These are phyloP conservation scores for Melanotus villosus DNA, from an alignment of 2,888 invertebrate genomes.

Conservation along the genomic window DNA sequence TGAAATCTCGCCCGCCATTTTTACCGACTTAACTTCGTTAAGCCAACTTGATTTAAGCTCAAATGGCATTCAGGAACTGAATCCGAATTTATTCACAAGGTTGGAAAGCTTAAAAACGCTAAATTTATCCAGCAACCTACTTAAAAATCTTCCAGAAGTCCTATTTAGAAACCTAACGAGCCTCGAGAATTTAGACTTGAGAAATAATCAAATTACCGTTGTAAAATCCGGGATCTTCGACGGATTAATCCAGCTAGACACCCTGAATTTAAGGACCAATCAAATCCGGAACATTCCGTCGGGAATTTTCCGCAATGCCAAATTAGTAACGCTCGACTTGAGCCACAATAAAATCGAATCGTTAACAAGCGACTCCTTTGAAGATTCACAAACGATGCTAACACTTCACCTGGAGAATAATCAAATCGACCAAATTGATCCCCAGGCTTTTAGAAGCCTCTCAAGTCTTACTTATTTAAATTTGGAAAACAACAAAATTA, in stretches of 20 bases:
- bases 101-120: neutral
- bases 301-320: too few relatives aligned
- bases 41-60: slow-evolving; percentile 1
- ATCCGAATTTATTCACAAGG: neutral
- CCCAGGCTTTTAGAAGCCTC: too few relatives aligned
- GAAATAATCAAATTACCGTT: neutral
- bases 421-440: too few relatives aligned
- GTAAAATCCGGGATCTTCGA: neutral
- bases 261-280: too few relatives aligned
- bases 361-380: too few relatives aligned
- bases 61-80: slow-evolving; percentile 15
- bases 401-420: too few relatives aligned
- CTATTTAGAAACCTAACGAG: neutral
- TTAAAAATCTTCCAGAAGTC: slow-evolving; percentile 2
- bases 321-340: too few relatives aligned
- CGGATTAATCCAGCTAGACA: neutral
- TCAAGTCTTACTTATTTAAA: too few relatives aligned
- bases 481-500: neutral
- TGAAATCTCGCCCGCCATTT: neutral
- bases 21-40: slow-evolving; percentile 21
- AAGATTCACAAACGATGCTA: too few relatives aligned
- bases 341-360: too few relatives aligned
- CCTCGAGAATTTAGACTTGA: neutral
- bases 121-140: slow-evolving; percentile 9
- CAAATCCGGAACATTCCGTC: too few relatives aligned